Evolutionary conservation across 1,140 invertebrate genomes (phyloP).

Genomic region (Microplitis mediator): DNA sequence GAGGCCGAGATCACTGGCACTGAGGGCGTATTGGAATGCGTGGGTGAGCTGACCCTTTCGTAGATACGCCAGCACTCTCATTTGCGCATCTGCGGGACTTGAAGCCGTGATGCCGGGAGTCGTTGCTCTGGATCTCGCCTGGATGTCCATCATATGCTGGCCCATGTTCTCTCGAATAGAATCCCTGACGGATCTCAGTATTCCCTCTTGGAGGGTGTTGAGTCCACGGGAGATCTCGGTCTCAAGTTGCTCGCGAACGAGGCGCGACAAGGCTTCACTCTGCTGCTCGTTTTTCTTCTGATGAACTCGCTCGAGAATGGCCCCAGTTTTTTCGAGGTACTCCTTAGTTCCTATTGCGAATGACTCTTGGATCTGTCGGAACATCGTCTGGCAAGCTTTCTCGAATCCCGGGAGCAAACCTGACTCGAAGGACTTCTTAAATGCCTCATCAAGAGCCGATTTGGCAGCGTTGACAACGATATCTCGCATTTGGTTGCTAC

Average conservation of each 20-base stretch:
- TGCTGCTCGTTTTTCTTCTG: constrained; percentile 52
- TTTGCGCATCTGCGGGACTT: constrained; percentile 59
- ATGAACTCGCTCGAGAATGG: constrained; percentile 48
- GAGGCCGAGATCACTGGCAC: constrained; percentile 81
- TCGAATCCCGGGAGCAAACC: constrained; percentile 84
- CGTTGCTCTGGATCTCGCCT: constrained; percentile 66
- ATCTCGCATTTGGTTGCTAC: constrained; percentile 77
- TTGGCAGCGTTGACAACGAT: constrained; percentile 71
- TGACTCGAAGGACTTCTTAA: constrained; percentile 76
- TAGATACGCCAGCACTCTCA: constrained; percentile 77
- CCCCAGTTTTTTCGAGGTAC: constrained; percentile 61
- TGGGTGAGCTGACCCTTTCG: constrained; percentile 78
- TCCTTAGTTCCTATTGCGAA: constrained; percentile 86
- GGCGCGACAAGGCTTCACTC: constrained; percentile 41
- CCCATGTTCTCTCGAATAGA: constrained; percentile 55
- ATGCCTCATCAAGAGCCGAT: constrained; percentile 71
- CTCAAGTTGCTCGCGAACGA: constrained; percentile 54
- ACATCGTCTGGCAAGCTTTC: constrained; percentile 82
- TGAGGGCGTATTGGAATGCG: constrained; percentile 88
- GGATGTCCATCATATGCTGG: constrained; percentile 55
- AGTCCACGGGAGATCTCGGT: constrained; percentile 49
- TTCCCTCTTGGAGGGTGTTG: constrained; percentile 48
- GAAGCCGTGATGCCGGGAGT: constrained; percentile 54
- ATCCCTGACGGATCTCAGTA: constrained; percentile 50
- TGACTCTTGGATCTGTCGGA: constrained; percentile 84